A percentile compares a stretch with the other conserved stretches of the same genome.
phyloP scores from a whole-genome alignment of 2,797 vertebrate genomes.

The Hoplostethus mediterraneus region DNA sequence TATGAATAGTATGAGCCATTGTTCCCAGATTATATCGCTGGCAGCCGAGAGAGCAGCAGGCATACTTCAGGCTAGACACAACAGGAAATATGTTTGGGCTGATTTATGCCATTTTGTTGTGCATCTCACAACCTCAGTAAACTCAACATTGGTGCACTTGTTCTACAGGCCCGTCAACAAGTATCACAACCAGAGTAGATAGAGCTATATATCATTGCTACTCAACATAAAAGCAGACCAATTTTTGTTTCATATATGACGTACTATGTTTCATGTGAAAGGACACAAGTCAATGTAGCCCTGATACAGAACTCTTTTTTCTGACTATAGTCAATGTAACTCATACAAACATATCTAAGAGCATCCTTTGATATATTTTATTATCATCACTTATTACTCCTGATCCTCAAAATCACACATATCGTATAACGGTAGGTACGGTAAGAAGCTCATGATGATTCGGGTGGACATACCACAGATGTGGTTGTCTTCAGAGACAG shows the following conservation, averaged over 20 bases:
- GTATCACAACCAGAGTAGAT: too few species aligned
- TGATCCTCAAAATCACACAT: background rate
- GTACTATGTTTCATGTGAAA: background rate
- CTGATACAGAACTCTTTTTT: too few species aligned
- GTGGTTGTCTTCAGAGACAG: constrained; percentile 59
- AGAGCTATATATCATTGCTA: too few species aligned
- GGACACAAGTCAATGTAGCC: too few species aligned
- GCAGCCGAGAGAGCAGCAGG: background rate
- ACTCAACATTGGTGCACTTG: too few species aligned
- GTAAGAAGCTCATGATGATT: constrained; percentile 7
- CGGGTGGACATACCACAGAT: constrained; percentile 40
- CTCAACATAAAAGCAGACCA: background rate
- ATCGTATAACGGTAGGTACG: constrained; percentile 3
- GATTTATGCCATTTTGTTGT: constrained; percentile 18
- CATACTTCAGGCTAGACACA: constrained; percentile 6
- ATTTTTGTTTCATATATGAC: too few species aligned
- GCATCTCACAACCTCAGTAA: too few species aligned
- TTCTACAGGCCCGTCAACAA: too few species aligned
- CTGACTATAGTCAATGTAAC: background rate
- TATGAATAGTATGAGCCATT: constrained; percentile 7
- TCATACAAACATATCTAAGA: background rate
- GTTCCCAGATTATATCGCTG: constrained; percentile 19
- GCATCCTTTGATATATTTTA: too few species aligned
- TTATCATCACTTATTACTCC: constrained; percentile 4
- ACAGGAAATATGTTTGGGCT: constrained; percentile 13